These are phyloP conservation scores for Psittacula echo DNA, from an alignment of 2,797 vertebrate genomes.

Conservation along the genomic window DNA sequence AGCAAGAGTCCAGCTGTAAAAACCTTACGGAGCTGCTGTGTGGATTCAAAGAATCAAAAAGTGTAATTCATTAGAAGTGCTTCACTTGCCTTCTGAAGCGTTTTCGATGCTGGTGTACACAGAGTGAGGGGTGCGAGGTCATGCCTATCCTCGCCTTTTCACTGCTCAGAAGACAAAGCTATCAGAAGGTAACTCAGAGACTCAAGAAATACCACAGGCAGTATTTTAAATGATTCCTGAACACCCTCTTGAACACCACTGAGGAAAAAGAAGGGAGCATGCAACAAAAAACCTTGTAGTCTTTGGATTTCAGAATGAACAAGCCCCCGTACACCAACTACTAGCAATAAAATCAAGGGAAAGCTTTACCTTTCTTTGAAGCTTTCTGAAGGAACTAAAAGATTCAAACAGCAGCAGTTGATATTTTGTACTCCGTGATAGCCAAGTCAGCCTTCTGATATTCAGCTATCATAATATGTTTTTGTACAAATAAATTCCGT, in stretches of 20 bases:
- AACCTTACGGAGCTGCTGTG: slow-evolving; percentile 69
- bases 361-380: background rate
- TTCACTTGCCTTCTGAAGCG: slow-evolving; percentile 66
- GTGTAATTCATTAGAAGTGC: slow-evolving; percentile 69
- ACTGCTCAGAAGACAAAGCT: slow-evolving; percentile 21
- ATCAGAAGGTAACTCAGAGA: slow-evolving; percentile 47
- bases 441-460: slow-evolving; percentile 9
- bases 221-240: slow-evolving; percentile 6
- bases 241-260: background rate
- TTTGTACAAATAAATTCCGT: background rate
- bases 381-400: slow-evolving; percentile 6
- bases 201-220: slow-evolving; percentile 9
- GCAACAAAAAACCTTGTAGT: background rate
- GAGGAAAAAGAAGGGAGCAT: background rate
- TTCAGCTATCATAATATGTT: background rate
- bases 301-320: background rate
- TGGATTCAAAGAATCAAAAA: slow-evolving; percentile 71
- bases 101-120: slow-evolving; percentile 8
- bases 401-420: background rate
- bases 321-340: background rate
- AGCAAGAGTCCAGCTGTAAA: slow-evolving; percentile 76
- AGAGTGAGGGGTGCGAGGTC: slow-evolving; percentile 40
- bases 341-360: background rate
- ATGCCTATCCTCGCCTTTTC: background rate
- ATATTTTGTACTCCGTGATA: background rate